Evolutionary conservation across 2,797 vertebrate genomes (phyloP).

Genomic region (Rhabdomys pumilio): DNA sequence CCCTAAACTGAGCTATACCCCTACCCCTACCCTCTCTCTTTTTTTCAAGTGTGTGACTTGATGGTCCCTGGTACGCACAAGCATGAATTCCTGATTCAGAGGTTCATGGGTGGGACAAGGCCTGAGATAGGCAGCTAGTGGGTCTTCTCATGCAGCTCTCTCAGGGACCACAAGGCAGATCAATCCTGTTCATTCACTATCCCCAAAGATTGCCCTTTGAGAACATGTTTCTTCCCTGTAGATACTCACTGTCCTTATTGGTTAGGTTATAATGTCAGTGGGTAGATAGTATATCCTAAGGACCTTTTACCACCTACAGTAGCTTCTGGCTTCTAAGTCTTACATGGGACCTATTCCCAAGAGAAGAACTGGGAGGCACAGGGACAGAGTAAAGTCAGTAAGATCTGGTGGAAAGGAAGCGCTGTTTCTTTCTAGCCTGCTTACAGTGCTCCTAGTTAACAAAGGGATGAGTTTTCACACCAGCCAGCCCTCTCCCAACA

Average conservation of each 20-base stretch:
- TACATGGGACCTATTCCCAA: background rate
- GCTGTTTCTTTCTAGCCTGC: background rate
- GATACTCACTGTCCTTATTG: background rate
- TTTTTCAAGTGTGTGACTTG: background rate
- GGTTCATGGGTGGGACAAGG: no score
- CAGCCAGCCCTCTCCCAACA: background rate
- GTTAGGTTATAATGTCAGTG: background rate
- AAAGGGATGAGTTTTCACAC: background rate
- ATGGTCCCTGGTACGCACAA: background rate
- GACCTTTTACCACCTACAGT: background rate
- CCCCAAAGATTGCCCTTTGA: background rate
- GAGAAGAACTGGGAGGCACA: background rate
- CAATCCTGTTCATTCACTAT: accelerated
- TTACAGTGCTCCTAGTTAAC: background rate
- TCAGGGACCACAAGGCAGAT: accelerated
- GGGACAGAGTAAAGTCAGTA: background rate
- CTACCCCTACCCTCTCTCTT: background rate
- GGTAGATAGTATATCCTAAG: background rate
- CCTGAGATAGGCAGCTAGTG: background rate
- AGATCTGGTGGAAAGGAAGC: background rate
- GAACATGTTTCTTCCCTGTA: background rate
- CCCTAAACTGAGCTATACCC: no score
- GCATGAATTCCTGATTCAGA: background rate
- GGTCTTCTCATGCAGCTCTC: accelerated
- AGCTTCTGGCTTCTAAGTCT: background rate